phyloP scores from a whole-genome alignment of 2,888 invertebrate genomes.

The Sipha maydis region DNA sequence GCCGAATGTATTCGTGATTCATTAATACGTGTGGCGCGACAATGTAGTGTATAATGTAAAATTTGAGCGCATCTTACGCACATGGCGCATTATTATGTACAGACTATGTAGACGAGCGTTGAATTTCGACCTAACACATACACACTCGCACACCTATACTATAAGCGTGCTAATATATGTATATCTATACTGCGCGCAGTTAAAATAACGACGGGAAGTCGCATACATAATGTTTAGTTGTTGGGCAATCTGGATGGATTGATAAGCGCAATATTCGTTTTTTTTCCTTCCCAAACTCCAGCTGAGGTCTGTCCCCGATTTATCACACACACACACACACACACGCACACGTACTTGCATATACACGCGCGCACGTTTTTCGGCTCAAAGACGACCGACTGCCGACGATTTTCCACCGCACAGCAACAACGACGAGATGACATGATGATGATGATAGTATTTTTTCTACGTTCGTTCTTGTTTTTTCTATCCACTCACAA shows the following conservation, averaged over 20 bases:
- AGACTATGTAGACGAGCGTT: too few relatives aligned
- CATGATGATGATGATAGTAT: neutral
- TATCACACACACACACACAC: neutral
- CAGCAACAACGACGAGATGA: neutral
- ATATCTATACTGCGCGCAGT: neutral
- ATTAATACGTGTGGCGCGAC: neutral
- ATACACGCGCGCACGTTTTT: neutral
- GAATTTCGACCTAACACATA: too few relatives aligned
- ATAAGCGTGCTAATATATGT: too few relatives aligned
- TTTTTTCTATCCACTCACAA: neutral
- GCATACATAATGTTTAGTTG: neutral
- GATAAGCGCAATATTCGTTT: neutral
- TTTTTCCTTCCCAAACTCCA: constrained; percentile 21
- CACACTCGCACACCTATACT: too few relatives aligned
- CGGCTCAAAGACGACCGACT: neutral
- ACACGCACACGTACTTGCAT: neutral
- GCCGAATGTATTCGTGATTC: too few relatives aligned
- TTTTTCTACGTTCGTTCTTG: neutral
- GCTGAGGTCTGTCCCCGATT: constrained; percentile 47
- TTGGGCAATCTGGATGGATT: constrained; percentile 9
- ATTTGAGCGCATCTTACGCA: too few relatives aligned
- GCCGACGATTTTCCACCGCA: neutral
- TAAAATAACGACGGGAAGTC: neutral
- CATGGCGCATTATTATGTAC: neutral
- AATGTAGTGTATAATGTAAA: neutral